phyloP scores from a whole-genome alignment of 2,797 vertebrate species.

The Luscinia luscinia region DNA sequence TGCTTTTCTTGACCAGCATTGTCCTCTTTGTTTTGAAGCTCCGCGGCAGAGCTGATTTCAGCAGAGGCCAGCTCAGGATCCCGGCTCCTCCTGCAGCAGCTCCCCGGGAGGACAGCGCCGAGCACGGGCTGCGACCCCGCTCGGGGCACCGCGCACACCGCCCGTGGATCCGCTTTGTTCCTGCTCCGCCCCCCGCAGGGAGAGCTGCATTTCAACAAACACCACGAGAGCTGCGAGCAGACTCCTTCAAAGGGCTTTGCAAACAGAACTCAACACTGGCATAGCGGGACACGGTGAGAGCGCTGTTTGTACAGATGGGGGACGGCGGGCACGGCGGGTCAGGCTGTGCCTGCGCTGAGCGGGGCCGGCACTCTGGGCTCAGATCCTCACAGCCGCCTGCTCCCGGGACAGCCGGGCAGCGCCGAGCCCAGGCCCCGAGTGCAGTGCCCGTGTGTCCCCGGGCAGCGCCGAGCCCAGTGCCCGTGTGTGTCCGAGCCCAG shows the following conservation, averaged over 20 bases:
- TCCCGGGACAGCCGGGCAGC: not conserved
- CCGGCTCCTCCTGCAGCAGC: not conserved
- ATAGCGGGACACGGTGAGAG: not conserved
- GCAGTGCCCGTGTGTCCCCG: too few relatives aligned
- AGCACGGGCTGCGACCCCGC: not conserved
- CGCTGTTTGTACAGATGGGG: slow-evolving; percentile 65
- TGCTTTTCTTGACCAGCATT: not conserved
- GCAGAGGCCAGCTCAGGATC: not conserved
- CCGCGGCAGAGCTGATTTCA: not conserved
- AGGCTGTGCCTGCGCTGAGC: not conserved
- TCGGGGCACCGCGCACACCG: not conserved
- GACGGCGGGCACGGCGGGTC: not conserved
- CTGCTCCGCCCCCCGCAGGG: not conserved
- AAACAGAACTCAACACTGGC: slow-evolving; percentile 32
- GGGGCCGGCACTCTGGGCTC: not conserved
- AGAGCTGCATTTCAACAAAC: slow-evolving; percentile 54
- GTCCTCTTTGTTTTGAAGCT: not conserved
- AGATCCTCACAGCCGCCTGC: not conserved
- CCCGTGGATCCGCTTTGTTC: not conserved
- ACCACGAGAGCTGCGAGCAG: not conserved
- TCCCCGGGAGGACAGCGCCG: not conserved
- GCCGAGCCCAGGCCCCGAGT: too few relatives aligned
- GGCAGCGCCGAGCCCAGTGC: too few relatives aligned
- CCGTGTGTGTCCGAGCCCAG: too few relatives aligned
- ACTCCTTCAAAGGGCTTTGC: slow-evolving; percentile 46